These are phyloP conservation scores for Akabosia matsudoensis DNA, from an alignment of 1,140 invertebrate species.

Conservation along the genomic window DNA sequence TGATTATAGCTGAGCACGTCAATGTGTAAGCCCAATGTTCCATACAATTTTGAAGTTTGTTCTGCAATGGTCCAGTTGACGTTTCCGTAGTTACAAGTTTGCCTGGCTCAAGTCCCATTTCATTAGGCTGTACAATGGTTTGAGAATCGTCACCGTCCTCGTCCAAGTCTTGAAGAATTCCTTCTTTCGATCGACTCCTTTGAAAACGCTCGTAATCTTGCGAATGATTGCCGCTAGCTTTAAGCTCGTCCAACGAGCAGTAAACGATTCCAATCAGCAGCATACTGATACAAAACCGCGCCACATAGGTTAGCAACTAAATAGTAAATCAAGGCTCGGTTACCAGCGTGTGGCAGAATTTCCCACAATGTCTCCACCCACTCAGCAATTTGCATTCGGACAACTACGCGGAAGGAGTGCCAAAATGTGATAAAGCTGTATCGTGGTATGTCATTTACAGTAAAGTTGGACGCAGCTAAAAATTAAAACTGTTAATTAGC, in stretches of 20 bases:
- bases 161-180: too few species aligned
- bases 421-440: not conserved
- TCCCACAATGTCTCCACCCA: not conserved
- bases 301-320: not conserved
- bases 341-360: not conserved
- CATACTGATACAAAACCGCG: not conserved
- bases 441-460: not conserved
- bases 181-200: not conserved
- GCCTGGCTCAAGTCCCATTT: not conserved
- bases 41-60: not conserved
- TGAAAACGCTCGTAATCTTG: not conserved
- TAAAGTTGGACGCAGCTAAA: too few species aligned
- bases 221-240: not conserved
- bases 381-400: not conserved
- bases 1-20: not conserved
- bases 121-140: not conserved
- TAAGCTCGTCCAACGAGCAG: not conserved
- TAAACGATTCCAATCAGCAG: not conserved
- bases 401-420: not conserved
- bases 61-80: not conserved
- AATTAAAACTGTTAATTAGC: too few species aligned
- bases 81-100: not conserved
- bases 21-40: not conserved
- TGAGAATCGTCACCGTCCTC: too few species aligned
- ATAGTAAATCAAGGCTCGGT: not conserved